These are phyloP conservation scores for Acrocephalus scirpaceus DNA, from an alignment of 2,797 vertebrate species.

Conservation along the genomic window DNA sequence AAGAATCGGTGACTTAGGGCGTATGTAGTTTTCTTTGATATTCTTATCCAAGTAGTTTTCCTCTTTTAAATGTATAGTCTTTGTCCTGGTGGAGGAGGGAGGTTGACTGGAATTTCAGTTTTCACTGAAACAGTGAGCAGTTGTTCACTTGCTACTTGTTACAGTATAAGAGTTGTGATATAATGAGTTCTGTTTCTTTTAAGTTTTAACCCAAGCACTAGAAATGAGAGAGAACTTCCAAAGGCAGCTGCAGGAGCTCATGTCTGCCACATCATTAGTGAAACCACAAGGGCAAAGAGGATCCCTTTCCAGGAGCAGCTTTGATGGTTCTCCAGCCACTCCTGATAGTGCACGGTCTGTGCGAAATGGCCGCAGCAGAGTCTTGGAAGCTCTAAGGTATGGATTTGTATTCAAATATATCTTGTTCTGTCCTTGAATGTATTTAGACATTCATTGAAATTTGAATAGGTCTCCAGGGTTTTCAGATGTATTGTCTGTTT, in stretches of 20 bases:
- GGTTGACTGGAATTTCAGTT: neutral
- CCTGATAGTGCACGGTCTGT: conserved; percentile 80
- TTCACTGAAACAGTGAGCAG: neutral
- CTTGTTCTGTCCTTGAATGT: neutral
- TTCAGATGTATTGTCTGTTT: neutral
- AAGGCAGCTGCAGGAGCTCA: conserved; percentile 94
- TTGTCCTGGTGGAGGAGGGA: neutral
- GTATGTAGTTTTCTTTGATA: neutral
- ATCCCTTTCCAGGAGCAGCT: conserved; percentile 74
- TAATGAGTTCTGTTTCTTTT: neutral
- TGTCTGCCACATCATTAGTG: conserved; percentile 91
- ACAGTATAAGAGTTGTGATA: neutral
- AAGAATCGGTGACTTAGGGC: neutral
- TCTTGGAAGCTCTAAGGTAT: conserved; percentile 91
- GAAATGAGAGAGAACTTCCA: conserved; percentile 96
- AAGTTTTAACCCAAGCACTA: conserved; percentile 87
- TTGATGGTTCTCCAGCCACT: conserved; percentile 81
- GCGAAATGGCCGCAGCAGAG: conserved; percentile 83
- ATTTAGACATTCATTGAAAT: neutral
- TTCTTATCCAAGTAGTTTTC: neutral
- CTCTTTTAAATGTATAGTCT: neutral
- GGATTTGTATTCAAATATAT: neutral
- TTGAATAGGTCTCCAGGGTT: neutral
- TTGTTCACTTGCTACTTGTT: neutral
- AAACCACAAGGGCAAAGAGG: conserved; percentile 82